Conservation (phyloP, 2,113 vertebrate genomes). For the Etia nguti region DNA sequence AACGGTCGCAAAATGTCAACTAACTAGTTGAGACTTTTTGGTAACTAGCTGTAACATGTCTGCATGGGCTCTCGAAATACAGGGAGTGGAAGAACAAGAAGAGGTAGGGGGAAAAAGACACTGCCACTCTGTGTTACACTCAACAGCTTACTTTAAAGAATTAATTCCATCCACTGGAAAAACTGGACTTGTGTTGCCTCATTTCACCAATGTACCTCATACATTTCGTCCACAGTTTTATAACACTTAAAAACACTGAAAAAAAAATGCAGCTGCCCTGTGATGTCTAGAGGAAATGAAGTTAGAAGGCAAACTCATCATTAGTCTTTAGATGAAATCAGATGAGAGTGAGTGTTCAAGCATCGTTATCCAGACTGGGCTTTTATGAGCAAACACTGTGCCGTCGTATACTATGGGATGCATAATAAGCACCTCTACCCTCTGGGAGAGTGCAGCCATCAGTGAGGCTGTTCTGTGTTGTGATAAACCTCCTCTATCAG, state of each 20-base stretch:
- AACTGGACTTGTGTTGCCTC: conserved; percentile 68
- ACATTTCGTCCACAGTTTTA: conserved; percentile 51
- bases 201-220: conserved; percentile 70
- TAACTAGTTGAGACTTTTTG: not conserved
- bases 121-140: conserved; percentile 34
- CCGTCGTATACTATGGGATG: conserved; percentile 59
- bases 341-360: conserved; percentile 62
- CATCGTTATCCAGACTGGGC: conserved; percentile 60
- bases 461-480: conserved; percentile 31
- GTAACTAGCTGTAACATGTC: not conserved
- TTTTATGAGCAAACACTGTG: conserved; percentile 59
- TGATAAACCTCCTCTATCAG: conserved; percentile 65
- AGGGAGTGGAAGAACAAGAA: conserved; percentile 17
- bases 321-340: conserved; percentile 68
- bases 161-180: conserved; percentile 47
- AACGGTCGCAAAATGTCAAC: conserved; percentile 21
- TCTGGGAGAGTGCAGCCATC: conserved; percentile 58
- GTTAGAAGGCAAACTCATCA: conserved; percentile 64
- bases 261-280: conserved; percentile 20
- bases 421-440: conserved; percentile 65
- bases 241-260: conserved; percentile 58
- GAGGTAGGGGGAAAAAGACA: not conserved
- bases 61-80: conserved; percentile 27
- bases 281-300: conserved; percentile 59
- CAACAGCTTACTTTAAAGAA: conserved; percentile 64